Conservation (phyloP, 2,888 invertebrate species). For the Aphidius colemani region DNA sequence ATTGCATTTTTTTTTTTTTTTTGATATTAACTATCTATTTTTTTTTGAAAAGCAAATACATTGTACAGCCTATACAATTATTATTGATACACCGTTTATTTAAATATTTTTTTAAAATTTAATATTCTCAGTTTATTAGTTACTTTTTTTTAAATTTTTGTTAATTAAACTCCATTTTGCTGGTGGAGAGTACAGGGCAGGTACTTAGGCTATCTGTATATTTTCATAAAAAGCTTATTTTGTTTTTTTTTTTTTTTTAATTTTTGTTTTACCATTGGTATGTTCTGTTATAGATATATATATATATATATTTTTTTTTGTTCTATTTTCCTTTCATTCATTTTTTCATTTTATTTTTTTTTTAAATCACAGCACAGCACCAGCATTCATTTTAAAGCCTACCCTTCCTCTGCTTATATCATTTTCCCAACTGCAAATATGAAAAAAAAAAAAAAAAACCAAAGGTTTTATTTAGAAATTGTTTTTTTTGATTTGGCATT, state of each 20-base stretch:
- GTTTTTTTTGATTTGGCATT: slow-evolving; percentile 48
- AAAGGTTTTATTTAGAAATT: slow-evolving; percentile 27
- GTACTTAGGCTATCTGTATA: slow-evolving; percentile 56
- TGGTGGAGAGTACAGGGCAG: slow-evolving; percentile 51
- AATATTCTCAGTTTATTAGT: slow-evolving; percentile 15
- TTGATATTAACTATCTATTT: slow-evolving; percentile 35
- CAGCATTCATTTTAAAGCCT: slow-evolving; percentile 52
- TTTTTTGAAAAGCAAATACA: slow-evolving; percentile 47
- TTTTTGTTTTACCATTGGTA: slow-evolving; percentile 23
- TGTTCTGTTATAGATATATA: slow-evolving; percentile 5
- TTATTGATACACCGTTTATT: slow-evolving; percentile 33
- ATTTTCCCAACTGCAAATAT: slow-evolving; percentile 12
- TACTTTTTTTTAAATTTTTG: too few relatives aligned
- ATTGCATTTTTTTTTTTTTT: slow-evolving; percentile 30
- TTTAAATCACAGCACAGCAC: slow-evolving; percentile 57
- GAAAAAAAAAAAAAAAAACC: slow-evolving; percentile 29
- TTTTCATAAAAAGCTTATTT: slow-evolving; percentile 48
- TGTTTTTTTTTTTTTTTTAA: slow-evolving; percentile 26
- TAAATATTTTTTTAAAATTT: slow-evolving; percentile 27
- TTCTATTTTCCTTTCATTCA: slow-evolving; percentile 23
- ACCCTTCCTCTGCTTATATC: slow-evolving; percentile 42
- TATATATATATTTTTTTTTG: slow-evolving; percentile 22
- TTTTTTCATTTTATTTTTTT: slow-evolving; percentile 34
- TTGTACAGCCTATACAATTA: slow-evolving; percentile 55
- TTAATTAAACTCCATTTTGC: slow-evolving; percentile 34